These are phyloP conservation scores for Holocentrus rufus DNA, from an alignment of 2,797 vertebrate species.

Conservation along the genomic window DNA sequence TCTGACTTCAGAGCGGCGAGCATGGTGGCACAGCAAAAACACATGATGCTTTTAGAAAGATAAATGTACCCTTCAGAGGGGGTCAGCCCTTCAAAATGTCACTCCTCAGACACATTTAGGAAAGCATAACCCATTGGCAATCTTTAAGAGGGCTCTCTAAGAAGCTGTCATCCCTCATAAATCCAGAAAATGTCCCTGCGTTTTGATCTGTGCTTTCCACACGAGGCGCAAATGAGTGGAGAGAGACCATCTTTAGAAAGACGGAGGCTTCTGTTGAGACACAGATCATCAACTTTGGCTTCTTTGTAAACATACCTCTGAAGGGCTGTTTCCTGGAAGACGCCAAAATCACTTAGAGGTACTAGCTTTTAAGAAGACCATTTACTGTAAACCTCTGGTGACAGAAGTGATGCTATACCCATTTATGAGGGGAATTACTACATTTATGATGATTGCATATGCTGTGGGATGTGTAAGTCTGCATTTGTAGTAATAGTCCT, in stretches of 20 bases:
- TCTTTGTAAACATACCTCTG: constrained; percentile 1
- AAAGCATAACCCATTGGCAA: constrained; percentile 55
- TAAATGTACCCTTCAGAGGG: constrained; percentile 60
- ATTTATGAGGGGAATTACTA: not conserved
- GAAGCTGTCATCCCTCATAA: constrained; percentile 57
- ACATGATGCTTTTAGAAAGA: constrained; percentile 45
- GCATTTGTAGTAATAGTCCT: too few species aligned
- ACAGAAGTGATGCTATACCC: not conserved
- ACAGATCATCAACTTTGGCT: constrained; percentile 46
- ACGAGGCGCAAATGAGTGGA: constrained; percentile 44
- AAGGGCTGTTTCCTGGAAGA: constrained; percentile 27
- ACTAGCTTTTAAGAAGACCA: not conserved
- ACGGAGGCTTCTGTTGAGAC: constrained; percentile 37
- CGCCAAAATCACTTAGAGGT: constrained; percentile 15
- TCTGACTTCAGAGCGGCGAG: constrained; percentile 28
- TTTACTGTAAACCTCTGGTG: too few species aligned
- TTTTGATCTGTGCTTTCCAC: constrained; percentile 42
- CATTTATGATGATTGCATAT: not conserved
- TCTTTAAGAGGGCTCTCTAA: constrained; percentile 56
- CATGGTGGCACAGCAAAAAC: constrained; percentile 6
- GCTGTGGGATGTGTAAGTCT: too few species aligned
- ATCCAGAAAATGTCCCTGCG: constrained; percentile 50
- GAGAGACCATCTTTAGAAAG: constrained; percentile 16
- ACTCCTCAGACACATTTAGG: constrained; percentile 63
- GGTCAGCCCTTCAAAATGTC: constrained; percentile 71